phyloP scores from a whole-genome alignment of 2,888 invertebrate species.

The Epistrophella euchroma region DNA sequence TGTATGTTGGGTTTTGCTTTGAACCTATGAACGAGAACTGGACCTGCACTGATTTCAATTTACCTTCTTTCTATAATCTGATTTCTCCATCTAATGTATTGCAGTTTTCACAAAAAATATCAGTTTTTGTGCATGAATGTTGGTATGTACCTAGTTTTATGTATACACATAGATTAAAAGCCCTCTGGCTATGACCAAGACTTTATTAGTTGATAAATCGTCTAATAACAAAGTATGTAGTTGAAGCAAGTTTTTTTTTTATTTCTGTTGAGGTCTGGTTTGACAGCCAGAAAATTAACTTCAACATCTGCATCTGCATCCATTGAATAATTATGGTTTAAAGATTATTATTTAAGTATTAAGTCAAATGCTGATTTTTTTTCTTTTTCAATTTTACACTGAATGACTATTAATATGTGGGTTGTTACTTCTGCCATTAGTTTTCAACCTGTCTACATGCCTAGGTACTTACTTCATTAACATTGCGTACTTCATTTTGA shows the following conservation, averaged over 20 bases:
- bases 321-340: conserved; percentile 4
- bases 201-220: conserved; percentile 7
- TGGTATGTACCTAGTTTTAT: background rate
- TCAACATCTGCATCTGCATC: background rate
- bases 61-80: conserved; percentile 12
- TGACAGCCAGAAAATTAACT: conserved; percentile 29
- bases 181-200: conserved; percentile 7
- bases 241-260: conserved; percentile 1
- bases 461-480: too few relatives aligned
- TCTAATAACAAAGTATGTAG: too few relatives aligned
- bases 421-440: background rate
- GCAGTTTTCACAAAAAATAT: background rate
- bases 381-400: background rate
- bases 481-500: background rate
- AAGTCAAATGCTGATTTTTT: conserved; percentile 1
- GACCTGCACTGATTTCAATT: background rate
- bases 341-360: background rate
- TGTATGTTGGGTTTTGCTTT: conserved; percentile 3
- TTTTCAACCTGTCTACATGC: background rate
- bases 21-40: background rate
- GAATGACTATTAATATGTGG: background rate
- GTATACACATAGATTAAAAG: background rate
- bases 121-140: conserved; percentile 18
- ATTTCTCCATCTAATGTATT: conserved; percentile 11
- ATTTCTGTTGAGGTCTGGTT: background rate